phyloP scores from a whole-genome alignment of 2,797 vertebrate species.

The Lutjanus campechanus region DNA sequence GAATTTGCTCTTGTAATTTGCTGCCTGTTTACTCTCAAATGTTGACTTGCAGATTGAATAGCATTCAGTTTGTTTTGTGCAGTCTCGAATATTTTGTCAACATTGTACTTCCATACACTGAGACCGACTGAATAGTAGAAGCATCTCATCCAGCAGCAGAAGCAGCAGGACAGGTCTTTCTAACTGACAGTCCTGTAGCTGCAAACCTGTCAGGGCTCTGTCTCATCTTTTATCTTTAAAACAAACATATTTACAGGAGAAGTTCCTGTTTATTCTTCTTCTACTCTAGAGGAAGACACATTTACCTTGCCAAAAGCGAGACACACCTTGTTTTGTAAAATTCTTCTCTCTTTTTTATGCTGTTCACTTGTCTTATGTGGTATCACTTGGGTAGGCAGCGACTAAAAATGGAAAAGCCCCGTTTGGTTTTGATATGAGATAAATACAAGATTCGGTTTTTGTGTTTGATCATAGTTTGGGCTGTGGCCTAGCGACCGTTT shows the following conservation, averaged over 20 bases:
- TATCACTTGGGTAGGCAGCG: slow-evolving; percentile 63
- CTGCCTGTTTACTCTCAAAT: neutral
- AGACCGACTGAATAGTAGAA: neutral
- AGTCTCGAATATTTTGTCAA: neutral
- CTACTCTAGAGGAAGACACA: slow-evolving; percentile 29
- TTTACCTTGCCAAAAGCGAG: slow-evolving; percentile 60
- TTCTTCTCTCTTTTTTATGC: slow-evolving; percentile 44
- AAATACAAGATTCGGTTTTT: slow-evolving; percentile 61
- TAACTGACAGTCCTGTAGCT: slow-evolving; percentile 3
- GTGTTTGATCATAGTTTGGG: slow-evolving; percentile 72
- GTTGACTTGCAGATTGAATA: neutral
- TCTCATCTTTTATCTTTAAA: slow-evolving; percentile 15
- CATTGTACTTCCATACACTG: neutral
- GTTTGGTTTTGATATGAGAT: slow-evolving; percentile 76
- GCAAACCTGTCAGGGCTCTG: slow-evolving; percentile 7
- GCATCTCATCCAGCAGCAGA: neutral
- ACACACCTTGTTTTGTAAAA: slow-evolving; percentile 74
- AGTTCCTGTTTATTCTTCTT: slow-evolving; percentile 71
- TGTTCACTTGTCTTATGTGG: slow-evolving; percentile 79
- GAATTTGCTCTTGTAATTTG: neutral
- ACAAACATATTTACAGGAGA: slow-evolving; percentile 35
- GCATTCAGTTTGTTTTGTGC: neutral
- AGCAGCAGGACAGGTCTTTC: slow-evolving; percentile 18
- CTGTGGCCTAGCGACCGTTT: slow-evolving; percentile 74
- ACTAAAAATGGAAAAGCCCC: slow-evolving; percentile 79